Evolutionary conservation across 2,888 invertebrate species (phyloP).

Genomic region (Aleiodes alternator): DNA sequence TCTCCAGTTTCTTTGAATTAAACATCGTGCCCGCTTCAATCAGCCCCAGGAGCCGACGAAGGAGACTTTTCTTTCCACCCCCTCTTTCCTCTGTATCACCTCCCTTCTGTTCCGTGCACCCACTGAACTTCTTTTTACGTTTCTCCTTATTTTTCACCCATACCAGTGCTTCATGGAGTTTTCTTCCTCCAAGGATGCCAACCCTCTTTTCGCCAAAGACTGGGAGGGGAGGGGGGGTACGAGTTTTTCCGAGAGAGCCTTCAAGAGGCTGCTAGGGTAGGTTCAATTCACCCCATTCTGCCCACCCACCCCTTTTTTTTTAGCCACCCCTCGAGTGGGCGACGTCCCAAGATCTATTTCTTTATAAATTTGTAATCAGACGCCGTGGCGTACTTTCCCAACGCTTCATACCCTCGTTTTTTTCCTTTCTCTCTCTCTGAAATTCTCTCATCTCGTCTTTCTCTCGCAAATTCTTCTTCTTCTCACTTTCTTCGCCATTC

Average conservation of each 20-base stretch:
- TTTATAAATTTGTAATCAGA: slow-evolving; percentile 68
- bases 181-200: slow-evolving; percentile 33
- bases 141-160: slow-evolving; percentile 31
- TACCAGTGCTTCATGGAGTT: slow-evolving; percentile 8
- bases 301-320: slow-evolving; percentile 29
- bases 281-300: slow-evolving; percentile 55
- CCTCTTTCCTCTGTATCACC: slow-evolving; percentile 40
- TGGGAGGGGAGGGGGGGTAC: slow-evolving; percentile 10
- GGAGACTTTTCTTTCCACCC: slow-evolving; percentile 37
- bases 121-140: slow-evolving; percentile 32
- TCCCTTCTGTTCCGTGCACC: neutral
- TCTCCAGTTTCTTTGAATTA: slow-evolving; percentile 71
- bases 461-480: slow-evolving; percentile 16
- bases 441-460: slow-evolving; percentile 7
- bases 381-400: slow-evolving; percentile 54
- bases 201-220: slow-evolving; percentile 35
- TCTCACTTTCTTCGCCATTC: slow-evolving; percentile 11
- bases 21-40: slow-evolving; percentile 69
- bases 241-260: slow-evolving; percentile 43
- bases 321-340: slow-evolving; percentile 46
- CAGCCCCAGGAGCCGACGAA: slow-evolving; percentile 54
- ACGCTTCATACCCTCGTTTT: slow-evolving; percentile 36
- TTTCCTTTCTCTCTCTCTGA: slow-evolving; percentile 7
- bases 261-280: slow-evolving; percentile 17
- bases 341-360: slow-evolving; percentile 62